Percentiles rank a stretch among this genome's conserved stretches.
These are phyloP conservation scores for Goniozus legneri DNA, from an alignment of 1,140 invertebrate genomes.

Conservation along the genomic window DNA sequence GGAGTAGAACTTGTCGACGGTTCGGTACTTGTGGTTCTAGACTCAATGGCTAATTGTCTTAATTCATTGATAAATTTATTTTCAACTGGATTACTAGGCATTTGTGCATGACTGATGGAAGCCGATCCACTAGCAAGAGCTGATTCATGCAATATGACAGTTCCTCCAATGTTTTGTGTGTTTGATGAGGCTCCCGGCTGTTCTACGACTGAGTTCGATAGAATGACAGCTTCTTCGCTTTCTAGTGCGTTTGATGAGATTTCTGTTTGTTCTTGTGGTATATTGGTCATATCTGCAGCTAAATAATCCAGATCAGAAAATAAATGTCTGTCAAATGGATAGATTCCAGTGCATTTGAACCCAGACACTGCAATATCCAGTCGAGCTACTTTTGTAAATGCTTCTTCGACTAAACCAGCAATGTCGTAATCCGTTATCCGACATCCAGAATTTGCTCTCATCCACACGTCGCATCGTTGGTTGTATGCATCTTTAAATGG, in stretches of 20 bases:
- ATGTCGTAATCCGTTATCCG: conserved; percentile 1
- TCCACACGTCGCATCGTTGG: conserved; percentile 1
- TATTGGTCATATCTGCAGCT: not conserved
- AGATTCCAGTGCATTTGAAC: conserved; percentile 7
- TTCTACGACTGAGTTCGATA: too few relatives aligned
- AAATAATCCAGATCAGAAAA: not conserved
- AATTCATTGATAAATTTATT: too few relatives aligned
- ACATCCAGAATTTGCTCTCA: conserved; percentile 1
- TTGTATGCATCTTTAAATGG: conserved; percentile 6
- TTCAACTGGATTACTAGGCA: too few relatives aligned
- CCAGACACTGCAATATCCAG: not conserved
- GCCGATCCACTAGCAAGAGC: too few relatives aligned
- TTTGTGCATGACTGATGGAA: too few relatives aligned
- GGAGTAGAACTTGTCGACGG: not conserved
- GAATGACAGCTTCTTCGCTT: too few relatives aligned
- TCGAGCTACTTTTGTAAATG: not conserved
- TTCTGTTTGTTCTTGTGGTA: not conserved
- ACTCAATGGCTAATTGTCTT: too few relatives aligned
- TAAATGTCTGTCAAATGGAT: conserved; percentile 1
- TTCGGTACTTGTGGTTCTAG: not conserved
- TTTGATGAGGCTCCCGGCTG: too few relatives aligned
- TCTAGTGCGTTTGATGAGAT: too few relatives aligned
- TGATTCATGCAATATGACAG: too few relatives aligned
- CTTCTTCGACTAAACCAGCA: not conserved
- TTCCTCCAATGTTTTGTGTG: too few relatives aligned